Evolutionary conservation across 2,113 vertebrate species (phyloP).

Genomic region (Petrocephalus microphthalmus): DNA sequence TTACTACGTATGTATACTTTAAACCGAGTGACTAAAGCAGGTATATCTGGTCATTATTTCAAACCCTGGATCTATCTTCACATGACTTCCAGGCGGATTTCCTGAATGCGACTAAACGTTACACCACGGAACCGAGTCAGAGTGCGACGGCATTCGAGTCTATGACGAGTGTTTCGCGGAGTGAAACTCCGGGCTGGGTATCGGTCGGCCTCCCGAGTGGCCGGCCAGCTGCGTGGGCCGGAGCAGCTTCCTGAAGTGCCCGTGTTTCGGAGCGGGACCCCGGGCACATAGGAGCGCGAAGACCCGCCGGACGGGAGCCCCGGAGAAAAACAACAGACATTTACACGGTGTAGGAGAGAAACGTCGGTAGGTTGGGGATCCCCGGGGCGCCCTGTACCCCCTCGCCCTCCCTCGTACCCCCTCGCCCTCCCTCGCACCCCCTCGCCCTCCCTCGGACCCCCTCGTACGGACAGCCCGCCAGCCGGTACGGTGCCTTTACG

Average conservation of each 20-base stretch:
- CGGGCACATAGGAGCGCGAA: background rate
- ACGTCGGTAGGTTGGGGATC: background rate
- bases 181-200: conserved; percentile 9
- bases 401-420: too few species aligned
- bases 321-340: background rate
- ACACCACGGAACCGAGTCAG: background rate
- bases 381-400: too few species aligned
- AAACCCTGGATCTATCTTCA: background rate
- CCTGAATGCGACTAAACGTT: background rate
- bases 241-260: background rate
- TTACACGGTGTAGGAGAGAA: background rate
- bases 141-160: background rate
- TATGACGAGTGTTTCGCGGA: background rate
- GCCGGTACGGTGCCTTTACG: background rate
- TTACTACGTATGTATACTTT: too few species aligned
- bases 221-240: background rate
- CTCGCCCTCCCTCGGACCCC: background rate
- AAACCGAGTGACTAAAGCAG: background rate
- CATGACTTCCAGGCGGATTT: background rate
- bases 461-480: background rate
- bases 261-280: background rate
- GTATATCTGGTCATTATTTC: background rate
- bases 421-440: background rate
- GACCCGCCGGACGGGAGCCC: conserved; percentile 15
- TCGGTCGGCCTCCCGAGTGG: background rate